These are phyloP conservation scores for Parascotia fuliginaria DNA, from an alignment of 2,888 invertebrate genomes.

Conservation along the genomic window DNA sequence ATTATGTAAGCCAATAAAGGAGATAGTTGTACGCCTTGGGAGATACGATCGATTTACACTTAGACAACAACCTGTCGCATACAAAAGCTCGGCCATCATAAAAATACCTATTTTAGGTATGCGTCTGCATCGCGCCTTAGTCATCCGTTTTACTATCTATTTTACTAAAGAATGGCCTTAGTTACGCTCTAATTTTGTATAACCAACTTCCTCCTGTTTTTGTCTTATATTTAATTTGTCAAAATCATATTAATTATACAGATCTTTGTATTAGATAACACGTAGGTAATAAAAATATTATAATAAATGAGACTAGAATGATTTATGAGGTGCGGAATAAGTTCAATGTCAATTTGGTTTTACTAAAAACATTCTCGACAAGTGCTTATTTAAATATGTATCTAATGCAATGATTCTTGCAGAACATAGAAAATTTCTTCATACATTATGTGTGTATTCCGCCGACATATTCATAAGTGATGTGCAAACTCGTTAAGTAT, in stretches of 20 bases:
- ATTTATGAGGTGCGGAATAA: slow-evolving; percentile 49
- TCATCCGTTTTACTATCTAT: slow-evolving; percentile 19
- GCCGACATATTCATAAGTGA: slow-evolving; percentile 41
- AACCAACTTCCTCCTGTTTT: slow-evolving; percentile 51
- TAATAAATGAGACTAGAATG: slow-evolving; percentile 46
- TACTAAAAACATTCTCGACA: slow-evolving; percentile 27
- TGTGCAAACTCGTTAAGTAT: slow-evolving; percentile 44
- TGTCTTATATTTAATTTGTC: slow-evolving; percentile 21
- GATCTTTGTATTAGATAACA: slow-evolving; percentile 29
- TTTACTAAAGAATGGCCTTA: slow-evolving; percentile 12
- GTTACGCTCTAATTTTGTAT: slow-evolving; percentile 21
- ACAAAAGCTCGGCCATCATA: slow-evolving; percentile 51
- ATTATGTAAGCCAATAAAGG: slow-evolving; percentile 73
- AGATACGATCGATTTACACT: slow-evolving; percentile 47
- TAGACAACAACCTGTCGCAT: slow-evolving; percentile 36
- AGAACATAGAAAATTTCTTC: slow-evolving; percentile 46
- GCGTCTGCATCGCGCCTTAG: slow-evolving; percentile 7
- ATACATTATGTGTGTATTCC: slow-evolving; percentile 41
- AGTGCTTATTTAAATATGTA: slow-evolving; percentile 18
- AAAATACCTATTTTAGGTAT: slow-evolving; percentile 11
- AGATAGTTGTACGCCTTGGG: slow-evolving; percentile 68
- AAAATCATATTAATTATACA: slow-evolving; percentile 25
- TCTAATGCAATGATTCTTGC: slow-evolving; percentile 18
- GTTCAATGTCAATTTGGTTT: slow-evolving; percentile 48
- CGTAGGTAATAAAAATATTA: slow-evolving; percentile 34